Base-by-base conservation (phyloP, 2,797 vertebrate species). In the Crax fasciolata region DNA sequence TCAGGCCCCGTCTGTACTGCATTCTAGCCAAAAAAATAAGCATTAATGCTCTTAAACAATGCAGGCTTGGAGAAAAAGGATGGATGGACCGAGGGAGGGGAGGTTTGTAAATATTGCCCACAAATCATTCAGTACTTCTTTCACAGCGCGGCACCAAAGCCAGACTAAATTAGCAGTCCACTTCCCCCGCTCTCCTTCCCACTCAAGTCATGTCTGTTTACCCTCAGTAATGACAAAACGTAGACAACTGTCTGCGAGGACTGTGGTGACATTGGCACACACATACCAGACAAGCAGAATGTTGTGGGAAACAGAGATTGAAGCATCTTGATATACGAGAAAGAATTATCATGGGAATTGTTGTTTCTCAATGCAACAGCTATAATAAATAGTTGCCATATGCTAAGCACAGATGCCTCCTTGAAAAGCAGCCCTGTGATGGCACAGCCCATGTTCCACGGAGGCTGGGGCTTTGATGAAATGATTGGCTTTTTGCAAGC, bases 301-400 rank as follows among this genome's bases (percentile, higher is more conserved):
- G 97, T 97, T 98, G 97, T 97, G 97, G 97, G 97, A 98, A 98
- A 96, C 96, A 95, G 96, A 96, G 96, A 97, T 87, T 92, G 96
- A 96, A 96, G 95, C 97, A 97, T 97, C 95, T 96, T 97, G 97
- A 98, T 97, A 97, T 97, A 97, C 14, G 96, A 97, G 97, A 98
- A 97, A 97, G 95, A 97, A 97, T 97, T 97, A 97, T 97, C 97
- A 96, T 97, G 98, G 97, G 97, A 97, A 98, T 97, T 98, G 97
- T 97, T 97, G 97, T 97, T 97, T 97, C 96, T 97, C 96, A 96
- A 95, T 97, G 96, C 97, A 97, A 97, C 94, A 97, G 97, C 97
- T 97, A 97, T 97, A 98, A 98, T 98, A 98, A 98, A 98, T 97
- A 98, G 97, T 97, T 97, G 97, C 97, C 97, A 98, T 98, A 98